Conservation (phyloP, 2,797 vertebrate species). For the Anniella stebbinsi region DNA sequence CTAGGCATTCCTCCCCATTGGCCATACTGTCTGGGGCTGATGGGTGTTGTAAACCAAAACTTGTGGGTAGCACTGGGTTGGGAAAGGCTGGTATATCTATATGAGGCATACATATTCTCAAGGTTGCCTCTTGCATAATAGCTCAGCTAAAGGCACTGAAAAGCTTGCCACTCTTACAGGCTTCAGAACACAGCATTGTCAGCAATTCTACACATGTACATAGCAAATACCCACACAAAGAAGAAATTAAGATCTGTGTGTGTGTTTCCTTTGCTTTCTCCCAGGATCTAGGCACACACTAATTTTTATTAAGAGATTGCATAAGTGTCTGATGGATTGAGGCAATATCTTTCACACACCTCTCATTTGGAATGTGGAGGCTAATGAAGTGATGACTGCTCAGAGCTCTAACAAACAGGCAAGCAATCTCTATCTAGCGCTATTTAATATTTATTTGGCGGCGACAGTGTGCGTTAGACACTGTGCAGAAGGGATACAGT, state of each 20-base stretch:
- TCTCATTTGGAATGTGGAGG: background rate
- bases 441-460: background rate
- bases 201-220: background rate
- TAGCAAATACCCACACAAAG: background rate
- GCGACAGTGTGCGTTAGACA: background rate
- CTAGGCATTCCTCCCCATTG: too few species aligned
- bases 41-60: background rate
- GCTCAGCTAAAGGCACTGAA: background rate
- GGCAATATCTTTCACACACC: background rate
- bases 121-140: background rate
- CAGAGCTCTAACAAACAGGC: background rate
- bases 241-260: background rate
- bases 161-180: background rate
- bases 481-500: background rate
- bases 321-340: background rate
- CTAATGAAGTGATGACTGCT: background rate
- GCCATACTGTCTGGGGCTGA: too few species aligned
- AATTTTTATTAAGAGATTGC: conserved; percentile 18
- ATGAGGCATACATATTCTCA: background rate
- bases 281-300: background rate
- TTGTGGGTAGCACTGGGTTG: too few species aligned
- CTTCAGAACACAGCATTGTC: background rate
- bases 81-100: background rate
- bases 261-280: background rate
- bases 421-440: background rate